Base-by-base conservation (phyloP, 1,140 invertebrate genomes). In the Eurosta solidaginis region DNA sequence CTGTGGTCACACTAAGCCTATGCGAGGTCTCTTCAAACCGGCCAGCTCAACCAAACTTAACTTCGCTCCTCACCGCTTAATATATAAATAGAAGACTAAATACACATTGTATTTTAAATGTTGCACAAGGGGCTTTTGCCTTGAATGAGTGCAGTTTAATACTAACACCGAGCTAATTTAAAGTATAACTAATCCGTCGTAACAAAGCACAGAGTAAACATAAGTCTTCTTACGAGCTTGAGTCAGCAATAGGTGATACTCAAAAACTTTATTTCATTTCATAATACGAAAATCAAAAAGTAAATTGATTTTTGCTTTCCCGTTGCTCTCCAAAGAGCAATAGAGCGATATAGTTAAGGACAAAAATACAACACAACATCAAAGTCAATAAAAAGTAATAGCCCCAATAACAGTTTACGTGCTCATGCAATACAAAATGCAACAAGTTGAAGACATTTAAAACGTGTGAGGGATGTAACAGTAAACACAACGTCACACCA, bases 351-450 rank as follows among this genome's bases (percentile, higher is more conserved):
- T 33, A n/a, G n/a, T n/a, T n/a, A 59, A 59, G 36, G 1, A 59
- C 54, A 27, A 40, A 68, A 68, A 68, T 42, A 33, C n/a, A 68
- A 29, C 36, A 36, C 29, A 63, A 68, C 29, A 68, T 68, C 6
- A 68, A 68, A 68, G 59, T 68, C 59, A 68, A 42, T 68, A 68
- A 68, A 68, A 68, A 68, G 59, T 68, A 68, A 68, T 68, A 68
- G 59, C 59, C 59, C 33, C 59, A 68, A 68, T 68, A 68, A 68
- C 59, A 42, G 59, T 68, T 59, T 68, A 68, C 59, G 59, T 68
- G 59, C 59, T 36, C 59, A 20, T 20, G 59, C 59, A 68, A 68
- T 33, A n/a, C n/a, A n/a, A 68, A 68, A 68, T 22, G 27, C 59
- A 68, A 68, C 59, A 68, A 68, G 59, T 68, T 68, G 59, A 36